Evolutionary conservation across 2,113 vertebrate species (phyloP).

Genomic region (Colius striatus): DNA sequence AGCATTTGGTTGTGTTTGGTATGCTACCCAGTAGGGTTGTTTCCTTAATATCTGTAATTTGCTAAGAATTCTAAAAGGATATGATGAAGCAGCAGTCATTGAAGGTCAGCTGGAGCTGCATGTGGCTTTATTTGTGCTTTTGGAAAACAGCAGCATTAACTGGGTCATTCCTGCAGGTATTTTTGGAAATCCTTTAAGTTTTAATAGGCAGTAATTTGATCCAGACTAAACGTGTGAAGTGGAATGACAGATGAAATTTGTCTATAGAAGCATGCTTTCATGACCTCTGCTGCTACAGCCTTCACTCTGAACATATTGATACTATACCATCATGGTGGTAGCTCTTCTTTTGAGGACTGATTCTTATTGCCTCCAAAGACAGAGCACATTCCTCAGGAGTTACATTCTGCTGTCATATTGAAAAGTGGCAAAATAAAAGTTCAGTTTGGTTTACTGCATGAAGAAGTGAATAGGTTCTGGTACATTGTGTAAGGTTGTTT

Average conservation of each 20-base stretch:
- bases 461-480: not conserved
- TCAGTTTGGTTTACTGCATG: not conserved
- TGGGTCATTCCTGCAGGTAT: not conserved
- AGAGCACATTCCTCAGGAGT: not conserved
- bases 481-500: not conserved
- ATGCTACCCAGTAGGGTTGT: not conserved
- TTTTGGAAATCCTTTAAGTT: not conserved
- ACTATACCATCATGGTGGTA: not conserved
- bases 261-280: not conserved
- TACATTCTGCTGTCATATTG: not conserved
- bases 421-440: not conserved
- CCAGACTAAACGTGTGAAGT: not conserved
- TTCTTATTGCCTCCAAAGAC: not conserved
- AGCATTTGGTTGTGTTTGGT: not conserved
- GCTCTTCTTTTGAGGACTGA: not conserved
- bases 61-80: not conserved
- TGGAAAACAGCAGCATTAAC: not conserved
- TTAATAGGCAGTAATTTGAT: not conserved
- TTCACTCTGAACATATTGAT: not conserved
- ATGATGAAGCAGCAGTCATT: not conserved
- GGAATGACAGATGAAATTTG: not conserved
- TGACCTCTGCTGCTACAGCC: not conserved
- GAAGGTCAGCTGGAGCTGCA: not conserved
- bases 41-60: not conserved
- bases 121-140: not conserved